A percentile compares a stretch with the other conserved stretches of the same genome.
Evolutionary conservation across 2,113 vertebrate genomes (phyloP).

Genomic region (Macrotus californicus): DNA sequence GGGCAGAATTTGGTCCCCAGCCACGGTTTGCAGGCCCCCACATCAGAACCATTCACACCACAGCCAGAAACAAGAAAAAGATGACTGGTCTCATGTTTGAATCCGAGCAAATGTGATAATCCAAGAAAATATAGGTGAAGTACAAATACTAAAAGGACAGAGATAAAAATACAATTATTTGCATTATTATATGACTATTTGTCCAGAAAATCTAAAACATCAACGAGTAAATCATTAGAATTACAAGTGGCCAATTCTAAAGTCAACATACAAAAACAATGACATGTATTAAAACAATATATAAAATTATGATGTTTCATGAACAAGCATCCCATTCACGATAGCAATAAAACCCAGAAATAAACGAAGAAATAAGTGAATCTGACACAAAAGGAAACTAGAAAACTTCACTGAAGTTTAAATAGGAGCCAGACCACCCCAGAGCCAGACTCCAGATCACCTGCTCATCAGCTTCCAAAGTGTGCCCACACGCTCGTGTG

Average conservation of each 20-base stretch:
- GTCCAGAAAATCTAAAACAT: neutral
- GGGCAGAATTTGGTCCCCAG: neutral
- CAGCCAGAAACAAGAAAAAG: neutral
- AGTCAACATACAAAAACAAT: neutral
- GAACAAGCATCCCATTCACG: neutral
- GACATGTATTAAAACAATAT: neutral
- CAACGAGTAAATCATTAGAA: neutral
- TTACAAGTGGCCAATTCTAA: neutral
- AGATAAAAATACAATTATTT: neutral
- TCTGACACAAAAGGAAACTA: neutral
- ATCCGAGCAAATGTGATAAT: too few species aligned
- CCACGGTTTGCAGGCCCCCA: neutral
- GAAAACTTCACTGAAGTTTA: neutral
- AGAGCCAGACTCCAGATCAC: neutral
- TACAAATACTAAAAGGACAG: neutral
- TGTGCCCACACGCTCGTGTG: fast-evolving
- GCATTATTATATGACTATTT: neutral
- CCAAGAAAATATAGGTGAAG: neutral
- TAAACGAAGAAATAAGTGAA: neutral
- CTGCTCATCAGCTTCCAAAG: neutral
- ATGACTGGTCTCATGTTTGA: neutral
- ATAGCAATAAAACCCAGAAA: neutral
- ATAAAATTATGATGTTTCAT: neutral
- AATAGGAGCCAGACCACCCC: neutral
- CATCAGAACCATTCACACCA: neutral